Evolutionary conservation across 2,888 invertebrate genomes (phyloP), one percentile per base, ranked within the genome.

Genomic region (Ceratothoa steindachneri): DNA sequence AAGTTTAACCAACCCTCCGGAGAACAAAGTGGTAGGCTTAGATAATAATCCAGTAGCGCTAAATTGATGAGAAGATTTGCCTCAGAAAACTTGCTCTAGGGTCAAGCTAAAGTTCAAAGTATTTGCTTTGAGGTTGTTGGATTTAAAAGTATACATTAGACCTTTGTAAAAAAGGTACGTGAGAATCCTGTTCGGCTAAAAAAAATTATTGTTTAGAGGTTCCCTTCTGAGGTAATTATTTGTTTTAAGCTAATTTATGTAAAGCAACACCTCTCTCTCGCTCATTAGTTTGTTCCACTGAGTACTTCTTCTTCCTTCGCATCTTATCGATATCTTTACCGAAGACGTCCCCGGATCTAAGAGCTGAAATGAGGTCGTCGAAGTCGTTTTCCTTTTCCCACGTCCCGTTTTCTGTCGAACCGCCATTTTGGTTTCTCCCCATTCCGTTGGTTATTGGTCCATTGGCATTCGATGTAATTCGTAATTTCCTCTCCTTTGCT

Each of bases 241-340:
- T n/a, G n/a, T 60, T 7, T 60, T 24, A n/a, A 60, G 60, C 24
- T 5, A 9, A 60, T 60, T 24, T 24, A n/a, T 60, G 60, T n/a
- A 19, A 60, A 7, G 5, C 60, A 9, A n/a, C 9, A 9, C 19
- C 60, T 15, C 76, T 24, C 22, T 76, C 76, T 28, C 77, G 19
- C 30, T 71, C 73, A 24, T 60, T 60, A 2, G 22, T 24, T 24
- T 60, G 60, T 60, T 60, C 60, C 22, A 60, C 2, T 0, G 77
- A 71, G 28, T 77, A 72, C 71, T 78, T 77, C 77, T 80, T 80
- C 73, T 90, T 91, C 72, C 92, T 86, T 82, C 92, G 91, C 83
- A 95, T 93, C 85, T 96, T 96, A 71, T 95, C 95, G 82, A 96
- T 93, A 83, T 96, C 96, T 83, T 96, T 96, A 0, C 95, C 95